phyloP scores from a whole-genome alignment of 2,113 vertebrate species.

The Oreamnos americanus region DNA sequence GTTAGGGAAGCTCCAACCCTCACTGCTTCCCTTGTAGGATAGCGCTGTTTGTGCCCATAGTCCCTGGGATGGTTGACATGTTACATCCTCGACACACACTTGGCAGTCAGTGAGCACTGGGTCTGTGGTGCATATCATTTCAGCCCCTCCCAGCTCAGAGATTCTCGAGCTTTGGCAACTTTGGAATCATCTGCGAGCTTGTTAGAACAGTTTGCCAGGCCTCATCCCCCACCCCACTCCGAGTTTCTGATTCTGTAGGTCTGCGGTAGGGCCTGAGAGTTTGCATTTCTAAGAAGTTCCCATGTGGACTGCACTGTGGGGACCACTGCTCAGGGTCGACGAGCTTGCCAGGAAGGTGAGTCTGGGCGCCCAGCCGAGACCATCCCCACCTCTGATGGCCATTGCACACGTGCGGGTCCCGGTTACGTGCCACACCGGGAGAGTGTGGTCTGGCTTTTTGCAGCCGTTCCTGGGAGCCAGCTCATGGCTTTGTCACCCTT shows the following conservation, averaged over 20 bases:
- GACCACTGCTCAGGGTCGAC: neutral
- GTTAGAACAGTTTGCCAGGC: too few relatives aligned
- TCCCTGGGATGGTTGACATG: neutral
- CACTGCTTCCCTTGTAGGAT: neutral
- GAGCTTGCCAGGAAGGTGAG: neutral
- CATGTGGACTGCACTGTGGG: fast-evolving
- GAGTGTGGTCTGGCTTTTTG: neutral
- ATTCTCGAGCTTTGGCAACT: neutral
- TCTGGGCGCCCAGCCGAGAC: neutral
- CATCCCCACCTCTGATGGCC: neutral
- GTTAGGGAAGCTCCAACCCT: neutral
- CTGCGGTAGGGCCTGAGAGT: neutral
- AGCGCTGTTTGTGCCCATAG: neutral
- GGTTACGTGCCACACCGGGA: neutral
- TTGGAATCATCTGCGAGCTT: neutral
- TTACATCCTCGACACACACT: neutral
- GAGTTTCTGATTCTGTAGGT: neutral
- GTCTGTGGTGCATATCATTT: neutral
- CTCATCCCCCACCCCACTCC: neutral
- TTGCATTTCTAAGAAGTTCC: neutral
- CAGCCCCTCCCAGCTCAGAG: neutral
- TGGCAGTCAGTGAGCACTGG: fast-evolving
- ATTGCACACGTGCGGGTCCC: neutral
- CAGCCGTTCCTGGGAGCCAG: neutral
- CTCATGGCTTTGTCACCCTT: neutral